Evolutionary conservation across 2,888 invertebrate species (phyloP).

Genomic region (Prostheceraeus crozeri): DNA sequence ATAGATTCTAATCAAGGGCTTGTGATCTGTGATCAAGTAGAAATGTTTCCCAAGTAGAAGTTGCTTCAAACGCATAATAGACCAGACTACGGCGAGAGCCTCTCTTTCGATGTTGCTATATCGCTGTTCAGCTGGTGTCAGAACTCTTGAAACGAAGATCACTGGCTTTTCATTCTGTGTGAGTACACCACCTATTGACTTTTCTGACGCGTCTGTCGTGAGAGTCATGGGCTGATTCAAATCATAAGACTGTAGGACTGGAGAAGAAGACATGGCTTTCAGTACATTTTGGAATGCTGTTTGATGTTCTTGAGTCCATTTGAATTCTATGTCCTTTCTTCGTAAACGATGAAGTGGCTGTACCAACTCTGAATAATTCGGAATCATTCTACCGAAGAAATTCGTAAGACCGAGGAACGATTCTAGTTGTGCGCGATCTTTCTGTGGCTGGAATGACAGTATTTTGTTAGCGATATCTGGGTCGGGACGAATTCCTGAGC

Average conservation of each 20-base stretch:
- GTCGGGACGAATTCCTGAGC: conserved; percentile 28
- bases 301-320: conserved; percentile 24
- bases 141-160: conserved; percentile 31
- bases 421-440: conserved; percentile 28
- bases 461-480: conserved; percentile 28
- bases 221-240: conserved; percentile 13
- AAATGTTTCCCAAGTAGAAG: conserved; percentile 32
- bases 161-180: conserved; percentile 34
- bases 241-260: conserved; percentile 34
- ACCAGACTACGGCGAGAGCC: conserved; percentile 33
- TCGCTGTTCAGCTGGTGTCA: conserved; percentile 29
- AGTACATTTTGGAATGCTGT: conserved; percentile 20
- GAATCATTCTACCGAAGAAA: conserved; percentile 24
- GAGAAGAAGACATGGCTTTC: conserved; percentile 26
- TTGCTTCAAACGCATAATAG: conserved; percentile 29
- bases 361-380: conserved; percentile 28
- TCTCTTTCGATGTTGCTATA: conserved; percentile 35
- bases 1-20: too few relatives aligned
- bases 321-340: conserved; percentile 14
- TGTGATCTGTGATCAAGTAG: conserved; percentile 19
- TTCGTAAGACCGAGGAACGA: conserved; percentile 33
- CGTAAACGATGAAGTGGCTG: conserved; percentile 16
- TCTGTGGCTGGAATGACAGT: background rate
- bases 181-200: conserved; percentile 20
- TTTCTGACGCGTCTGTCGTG: conserved; percentile 33